Evolutionary conservation across 1,140 invertebrate species (phyloP), one percentile per base, ranked within the genome.

Genomic region (Meloidogyne hapla): DNA sequence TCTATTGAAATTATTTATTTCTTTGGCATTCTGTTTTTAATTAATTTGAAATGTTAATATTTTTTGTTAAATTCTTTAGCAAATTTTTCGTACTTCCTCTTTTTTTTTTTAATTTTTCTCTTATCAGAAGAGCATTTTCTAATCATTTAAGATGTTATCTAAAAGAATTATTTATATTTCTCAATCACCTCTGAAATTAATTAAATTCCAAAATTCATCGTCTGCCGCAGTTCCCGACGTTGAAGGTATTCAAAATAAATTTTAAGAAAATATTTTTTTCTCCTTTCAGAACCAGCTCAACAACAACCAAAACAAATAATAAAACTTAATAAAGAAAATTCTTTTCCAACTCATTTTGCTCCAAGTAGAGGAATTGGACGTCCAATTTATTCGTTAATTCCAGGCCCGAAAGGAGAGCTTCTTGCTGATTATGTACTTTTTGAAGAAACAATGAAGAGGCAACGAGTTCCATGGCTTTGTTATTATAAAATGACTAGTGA

Each of bases 381-480:
- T 12, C 38, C 69, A 28, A 73, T 56, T 25, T 83, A 75, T 62
- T 69, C 64, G 13, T 74, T 83, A 10, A 69, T 81, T 15, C 65
- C 75, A 13, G 77, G 66, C n/a, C 62, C 40, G 64, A 74, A 77
- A 56, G 83, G 79, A 25, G 81, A 85, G 72, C 23, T 85, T 18
- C 63, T 84, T 26, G 79, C 83, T 4, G 79, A 84, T 75, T 85
- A 84, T 45, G 77, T 79, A 1, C 77, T 85, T 12, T 84, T 84
- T 68, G 83, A 84, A 75, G 83, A 83, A 26, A 70, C 83, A 8
- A 84, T 84, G 61, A 75, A 80, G 15, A 83, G 69, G 64, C 80
- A 21, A 45, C 79, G 71, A 64, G 74, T 85, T 15, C 42, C 79
- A 15, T 84, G 81, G 82, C 74, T 67, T 3, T 73, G 77, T 15